Conservation (phyloP, 2,888 invertebrate species). For the Lysandra coridon region DNA sequence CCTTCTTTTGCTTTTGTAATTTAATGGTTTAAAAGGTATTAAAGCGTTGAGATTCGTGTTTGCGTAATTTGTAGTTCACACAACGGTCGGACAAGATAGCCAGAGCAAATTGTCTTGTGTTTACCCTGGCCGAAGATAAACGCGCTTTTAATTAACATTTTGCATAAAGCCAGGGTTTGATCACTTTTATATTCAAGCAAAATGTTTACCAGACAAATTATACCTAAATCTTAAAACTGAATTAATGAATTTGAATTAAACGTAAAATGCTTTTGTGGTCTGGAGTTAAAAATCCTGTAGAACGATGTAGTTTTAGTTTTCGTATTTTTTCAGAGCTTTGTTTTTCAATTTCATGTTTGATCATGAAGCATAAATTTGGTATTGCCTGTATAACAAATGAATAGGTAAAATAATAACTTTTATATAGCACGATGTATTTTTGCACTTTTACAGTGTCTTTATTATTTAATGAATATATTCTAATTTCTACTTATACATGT, state of each 20-base stretch:
- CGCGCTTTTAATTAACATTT: not conserved
- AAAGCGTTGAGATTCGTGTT: not conserved
- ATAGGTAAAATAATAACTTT: not conserved
- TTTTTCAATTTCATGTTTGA: not conserved
- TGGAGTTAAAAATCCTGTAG: not conserved
- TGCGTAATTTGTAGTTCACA: slow-evolving; percentile 2
- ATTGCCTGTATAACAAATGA: not conserved
- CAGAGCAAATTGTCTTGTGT: slow-evolving; percentile 9
- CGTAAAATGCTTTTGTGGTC: not conserved
- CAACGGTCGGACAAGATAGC: slow-evolving; percentile 7
- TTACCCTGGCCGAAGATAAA: not conserved
- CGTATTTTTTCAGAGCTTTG: not conserved
- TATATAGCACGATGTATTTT: no score
- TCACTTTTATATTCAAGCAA: not conserved
- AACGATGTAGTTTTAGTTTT: no score
- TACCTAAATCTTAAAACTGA: not conserved
- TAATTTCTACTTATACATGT: no score
- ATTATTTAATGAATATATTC: no score
- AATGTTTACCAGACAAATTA: no score
- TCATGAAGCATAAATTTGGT: not conserved
- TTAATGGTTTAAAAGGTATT: not conserved
- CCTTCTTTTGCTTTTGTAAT: not conserved
- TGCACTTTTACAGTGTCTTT: no score
- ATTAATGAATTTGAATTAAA: not conserved
- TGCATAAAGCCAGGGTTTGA: not conserved